phyloP scores from a whole-genome alignment of 2,113 vertebrate genomes.

The Aphyosemion australe region DNA sequence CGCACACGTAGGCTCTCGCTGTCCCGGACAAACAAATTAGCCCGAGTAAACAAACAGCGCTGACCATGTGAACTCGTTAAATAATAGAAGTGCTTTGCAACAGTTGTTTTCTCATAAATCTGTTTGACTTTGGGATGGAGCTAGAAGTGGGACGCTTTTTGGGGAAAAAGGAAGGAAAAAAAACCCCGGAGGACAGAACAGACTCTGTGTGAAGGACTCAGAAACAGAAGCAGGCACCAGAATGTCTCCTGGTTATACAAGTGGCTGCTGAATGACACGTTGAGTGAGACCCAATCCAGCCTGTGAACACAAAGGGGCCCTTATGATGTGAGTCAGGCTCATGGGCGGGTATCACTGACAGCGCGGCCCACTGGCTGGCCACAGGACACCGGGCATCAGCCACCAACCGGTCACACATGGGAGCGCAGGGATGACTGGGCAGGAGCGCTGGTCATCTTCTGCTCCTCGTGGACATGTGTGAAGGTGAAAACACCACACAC shows the following conservation, averaged over 20 bases:
- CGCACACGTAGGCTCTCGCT: conserved; percentile 26
- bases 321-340: conserved; percentile 76
- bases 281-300: conserved; percentile 76
- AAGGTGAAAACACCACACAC: conserved; percentile 3
- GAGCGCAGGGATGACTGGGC: conserved; percentile 37
- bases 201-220: conserved; percentile 63
- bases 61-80: conserved; percentile 32
- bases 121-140: conserved; percentile 26
- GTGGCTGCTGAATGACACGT: conserved; percentile 74
- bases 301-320: conserved; percentile 73
- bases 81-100: conserved; percentile 18
- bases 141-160: conserved; percentile 27
- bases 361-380: conserved; percentile 65
- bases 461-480: conserved; percentile 25
- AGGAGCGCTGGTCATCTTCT: conserved; percentile 50
- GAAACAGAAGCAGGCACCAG: conserved; percentile 77
- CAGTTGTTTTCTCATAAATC: conserved; percentile 50
- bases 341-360: conserved; percentile 70
- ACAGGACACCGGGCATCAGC: conserved; percentile 62
- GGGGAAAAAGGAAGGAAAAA: conserved; percentile 56
- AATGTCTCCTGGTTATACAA: conserved; percentile 78
- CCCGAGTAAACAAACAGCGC: conserved; percentile 44
- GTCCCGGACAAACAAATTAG: conserved; percentile 43
- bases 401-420: conserved; percentile 26
- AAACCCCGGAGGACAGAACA: conserved; percentile 59